Evolutionary conservation across 2,888 invertebrate genomes (phyloP).

Genomic region (Heliconius aoede): DNA sequence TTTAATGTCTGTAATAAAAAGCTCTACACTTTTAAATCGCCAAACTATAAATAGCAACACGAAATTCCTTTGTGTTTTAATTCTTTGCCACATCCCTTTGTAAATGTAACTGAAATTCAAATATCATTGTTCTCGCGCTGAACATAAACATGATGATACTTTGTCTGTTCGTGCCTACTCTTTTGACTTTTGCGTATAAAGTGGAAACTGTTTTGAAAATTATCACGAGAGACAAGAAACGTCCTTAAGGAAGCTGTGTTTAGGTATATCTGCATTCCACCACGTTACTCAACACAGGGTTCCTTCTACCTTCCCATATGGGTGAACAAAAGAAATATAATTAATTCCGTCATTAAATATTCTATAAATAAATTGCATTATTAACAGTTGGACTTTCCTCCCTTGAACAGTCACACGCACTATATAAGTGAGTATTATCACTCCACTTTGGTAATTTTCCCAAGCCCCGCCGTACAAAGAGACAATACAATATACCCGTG

Average conservation of each 20-base stretch:
- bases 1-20: no score
- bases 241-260: no score
- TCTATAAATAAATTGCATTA: no score
- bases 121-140: conserved; percentile 15
- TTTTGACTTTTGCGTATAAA: background rate
- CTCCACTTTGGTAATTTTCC: background rate
- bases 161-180: background rate
- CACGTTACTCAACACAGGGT: no score
- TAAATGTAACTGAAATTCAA: conserved; percentile 27
- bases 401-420: background rate
- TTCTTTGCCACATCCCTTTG: conserved; percentile 15
- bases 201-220: no score
- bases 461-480: background rate
- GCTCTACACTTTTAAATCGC: no score
- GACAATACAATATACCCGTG: background rate
- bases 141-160: conserved; percentile 16
- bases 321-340: no score
- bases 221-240: no score
- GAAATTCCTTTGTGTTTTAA: conserved; percentile 18
- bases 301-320: no score
- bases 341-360: no score
- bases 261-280: no score
- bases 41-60: background rate
- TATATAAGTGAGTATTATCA: conserved; percentile 3
- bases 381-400: background rate